Evolutionary conservation across 2,797 vertebrate genomes (phyloP), one percentile per base, ranked within the genome.

Genomic region (Bryconaethiops microstoma): DNA sequence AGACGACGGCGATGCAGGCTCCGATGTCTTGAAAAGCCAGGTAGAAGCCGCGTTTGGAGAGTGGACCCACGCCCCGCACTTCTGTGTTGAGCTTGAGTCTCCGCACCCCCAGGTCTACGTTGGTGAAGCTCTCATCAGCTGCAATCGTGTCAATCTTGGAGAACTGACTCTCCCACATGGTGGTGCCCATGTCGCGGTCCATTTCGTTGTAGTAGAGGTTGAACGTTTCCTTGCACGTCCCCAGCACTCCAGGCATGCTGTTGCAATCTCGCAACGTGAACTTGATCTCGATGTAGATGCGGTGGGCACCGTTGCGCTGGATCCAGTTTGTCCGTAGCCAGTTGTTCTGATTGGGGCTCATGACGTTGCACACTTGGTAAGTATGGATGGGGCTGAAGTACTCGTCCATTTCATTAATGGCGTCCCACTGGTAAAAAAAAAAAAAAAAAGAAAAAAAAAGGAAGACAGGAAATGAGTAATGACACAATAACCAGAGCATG

Each of bases 141-240:
- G 97, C 98, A 0, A 99, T 98, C 17, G 98, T 99, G 91, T 99
- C 98, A 0, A 99, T 99, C 88, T 99, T 99, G 77, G 94, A 91
- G 84, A 98, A 99, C 91, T 99, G 96, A 92, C 91, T 97, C 83
- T 98, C 97, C 0, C 96, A 93, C 0, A 97, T 91, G 89, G 91
- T 95, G 88, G 90, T 86, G 72, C 96, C 97, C 78, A 96, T 90
- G 6, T 97, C 96, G 0, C 96, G 91, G 92, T 99, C 98, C 0
- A 95, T 96, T 88, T 99, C 97, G 52, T 96, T 93, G 93, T 98
- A 99, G 91, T 97, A 97, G 81, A 99, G 92, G 91, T 98, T 99
- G 92, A 99, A 99, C 35, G 97, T 99, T 90, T 99, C 97, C 91
- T 99, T 99, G 94, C 97, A 99, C 84, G 97, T 99, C 67, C 97